Conservation (phyloP, 2,797 vertebrate genomes). For the Pelochelys cantorii region DNA sequence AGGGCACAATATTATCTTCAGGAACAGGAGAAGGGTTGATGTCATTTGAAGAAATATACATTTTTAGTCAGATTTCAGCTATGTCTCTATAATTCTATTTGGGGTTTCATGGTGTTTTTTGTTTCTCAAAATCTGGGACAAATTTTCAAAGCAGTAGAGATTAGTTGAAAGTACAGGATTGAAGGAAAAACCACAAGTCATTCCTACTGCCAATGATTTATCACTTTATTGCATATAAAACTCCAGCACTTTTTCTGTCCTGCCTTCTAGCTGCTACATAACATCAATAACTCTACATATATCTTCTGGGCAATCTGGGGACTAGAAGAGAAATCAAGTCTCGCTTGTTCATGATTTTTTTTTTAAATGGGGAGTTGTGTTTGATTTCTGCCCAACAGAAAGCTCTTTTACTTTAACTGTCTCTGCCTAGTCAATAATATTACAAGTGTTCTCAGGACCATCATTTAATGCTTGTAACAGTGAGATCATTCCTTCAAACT, state of each 20-base stretch:
- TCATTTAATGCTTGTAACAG: background rate
- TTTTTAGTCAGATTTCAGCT: background rate
- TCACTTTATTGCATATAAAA: constrained; percentile 2
- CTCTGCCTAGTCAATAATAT: constrained; percentile 2
- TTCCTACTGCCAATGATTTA: constrained; percentile 7
- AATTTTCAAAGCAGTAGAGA: constrained; percentile 4
- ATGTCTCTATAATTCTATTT: background rate
- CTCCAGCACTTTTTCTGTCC: background rate
- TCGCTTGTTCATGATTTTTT: constrained; percentile 49
- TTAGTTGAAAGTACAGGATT: background rate
- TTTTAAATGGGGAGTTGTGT: constrained; percentile 31
- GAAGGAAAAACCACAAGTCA: background rate
- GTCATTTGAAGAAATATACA: background rate
- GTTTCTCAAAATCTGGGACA: background rate
- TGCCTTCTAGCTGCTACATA: background rate
- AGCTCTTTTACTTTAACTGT: constrained; percentile 26
- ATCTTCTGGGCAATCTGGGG: constrained; percentile 30
- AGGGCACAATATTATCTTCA: background rate
- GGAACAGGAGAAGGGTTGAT: background rate
- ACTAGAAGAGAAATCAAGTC: constrained; percentile 29
- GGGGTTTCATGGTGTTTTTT: background rate
- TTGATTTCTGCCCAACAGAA: constrained; percentile 50
- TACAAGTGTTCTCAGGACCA: constrained; percentile 26
- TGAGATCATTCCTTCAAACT: background rate
- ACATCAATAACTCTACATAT: constrained; percentile 45